Base-by-base conservation (phyloP, 2,888 invertebrate species). In the Agrotis ipsilon region DNA sequence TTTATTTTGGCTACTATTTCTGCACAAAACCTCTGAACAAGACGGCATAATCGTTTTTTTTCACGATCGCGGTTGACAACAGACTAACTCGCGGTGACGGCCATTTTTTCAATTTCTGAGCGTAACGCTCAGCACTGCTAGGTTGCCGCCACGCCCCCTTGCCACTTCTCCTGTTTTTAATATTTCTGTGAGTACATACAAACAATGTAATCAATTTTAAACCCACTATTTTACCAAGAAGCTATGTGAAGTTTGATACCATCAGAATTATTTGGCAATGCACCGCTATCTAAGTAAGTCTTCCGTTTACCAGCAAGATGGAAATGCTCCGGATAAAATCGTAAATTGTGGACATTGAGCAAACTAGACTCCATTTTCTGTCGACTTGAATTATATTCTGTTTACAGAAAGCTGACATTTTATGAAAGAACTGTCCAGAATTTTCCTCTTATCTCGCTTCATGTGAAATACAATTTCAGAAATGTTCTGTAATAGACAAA, bases 191-290 rank as follows among this genome's bases (percentile, higher is more conserved):
- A n/a, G 27, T 27, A 27, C 27, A 27, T 18, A 43, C 21, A 49
- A 66, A 63, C 55, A 78, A 52, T 78, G 52, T 54, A 58, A 70
- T 70, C 32, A 65, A 78, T 32, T 32, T 32, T 82, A 51, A 3
- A 52, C 18, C n/a, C 63, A 57, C 60, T 51, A 55, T 11, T 54
- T 21, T 21, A 16, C 32, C 48, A 61, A 58, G 66, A 45, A 82
- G 57, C 27, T 27, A 61, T 67, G 60, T 32, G 14, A 49, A 68
- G 32, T 39, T 18, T 49, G 78, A 78, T 78, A 78, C 3, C 24
- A 79, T 64, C 78, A 67, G 54, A 79, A 54, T 78, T 78, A 78
- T 82, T 78, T 78, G 78, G 73, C 80, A 78, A 64, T 49, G 48
- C 57, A 65, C 21, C 45, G 24, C 66, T 82, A 67, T 79, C 83